These are phyloP conservation scores for Pygathrix nemaeus DNA, from an alignment of 2,113 vertebrate genomes.

Conservation along the genomic window DNA sequence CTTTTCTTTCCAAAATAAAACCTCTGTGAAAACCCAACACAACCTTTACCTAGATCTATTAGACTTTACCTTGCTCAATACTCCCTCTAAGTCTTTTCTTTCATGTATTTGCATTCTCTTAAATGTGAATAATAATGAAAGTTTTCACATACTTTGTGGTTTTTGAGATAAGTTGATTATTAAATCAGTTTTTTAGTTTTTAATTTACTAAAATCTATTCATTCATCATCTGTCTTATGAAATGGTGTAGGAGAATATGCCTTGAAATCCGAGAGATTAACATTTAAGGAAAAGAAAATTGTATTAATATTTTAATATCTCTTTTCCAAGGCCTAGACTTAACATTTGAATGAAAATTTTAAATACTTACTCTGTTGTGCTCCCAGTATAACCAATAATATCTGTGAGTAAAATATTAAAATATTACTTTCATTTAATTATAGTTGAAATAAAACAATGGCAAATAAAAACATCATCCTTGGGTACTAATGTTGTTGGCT, in stretches of 20 bases:
- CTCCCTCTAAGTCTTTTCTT: background rate
- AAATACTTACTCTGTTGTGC: background rate
- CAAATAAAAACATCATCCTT: background rate
- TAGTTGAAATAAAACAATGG: background rate
- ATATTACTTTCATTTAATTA: background rate
- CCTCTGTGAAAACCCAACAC: background rate
- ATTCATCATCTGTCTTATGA: background rate
- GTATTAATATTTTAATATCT: background rate
- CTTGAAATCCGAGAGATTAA: background rate
- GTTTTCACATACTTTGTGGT: background rate
- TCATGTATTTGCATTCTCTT: background rate
- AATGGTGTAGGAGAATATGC: background rate
- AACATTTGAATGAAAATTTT: background rate
- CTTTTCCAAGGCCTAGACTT: background rate
- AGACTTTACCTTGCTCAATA: background rate
- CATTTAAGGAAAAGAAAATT: background rate
- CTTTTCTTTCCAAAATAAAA: conserved; percentile 35
- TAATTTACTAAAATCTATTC: background rate
- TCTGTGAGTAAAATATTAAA: background rate
- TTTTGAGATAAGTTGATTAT: background rate
- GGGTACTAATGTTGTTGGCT: background rate
- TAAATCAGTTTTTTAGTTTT: background rate
- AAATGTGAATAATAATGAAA: background rate
- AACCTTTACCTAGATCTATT: background rate
- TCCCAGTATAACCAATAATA: background rate